Conservation (phyloP, 2,113 vertebrate genomes). For the Triplophysa rosa region DNA sequence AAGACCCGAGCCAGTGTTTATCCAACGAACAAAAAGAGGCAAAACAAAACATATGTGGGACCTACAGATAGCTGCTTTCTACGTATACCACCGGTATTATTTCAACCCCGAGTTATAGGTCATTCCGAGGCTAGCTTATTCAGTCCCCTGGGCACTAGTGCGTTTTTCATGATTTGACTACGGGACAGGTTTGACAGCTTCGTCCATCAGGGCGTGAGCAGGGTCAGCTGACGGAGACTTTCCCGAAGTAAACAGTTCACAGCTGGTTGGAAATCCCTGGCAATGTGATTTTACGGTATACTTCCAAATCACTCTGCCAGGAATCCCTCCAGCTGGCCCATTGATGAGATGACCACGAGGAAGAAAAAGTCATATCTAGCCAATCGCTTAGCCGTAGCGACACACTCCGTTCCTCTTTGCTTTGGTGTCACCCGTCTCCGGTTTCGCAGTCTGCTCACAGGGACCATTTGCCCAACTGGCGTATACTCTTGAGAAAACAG, state of each 20-base stretch:
- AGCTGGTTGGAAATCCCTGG: constrained; percentile 88
- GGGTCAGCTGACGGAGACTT: constrained; percentile 11
- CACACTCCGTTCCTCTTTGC: constrained; percentile 55
- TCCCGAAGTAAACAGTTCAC: constrained; percentile 52
- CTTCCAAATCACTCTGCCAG: constrained; percentile 87
- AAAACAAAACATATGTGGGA: constrained; percentile 27
- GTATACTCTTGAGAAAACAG: constrained; percentile 69
- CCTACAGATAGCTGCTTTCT: constrained; percentile 19
- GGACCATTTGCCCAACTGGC: constrained; percentile 52
- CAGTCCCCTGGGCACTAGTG: not conserved
- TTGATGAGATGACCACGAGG: constrained; percentile 39
- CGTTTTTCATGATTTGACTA: not conserved
- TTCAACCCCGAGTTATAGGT: not conserved
- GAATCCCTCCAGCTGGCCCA: constrained; percentile 81
- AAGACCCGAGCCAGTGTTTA: constrained; percentile 37
- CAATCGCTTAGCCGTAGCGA: constrained; percentile 54
- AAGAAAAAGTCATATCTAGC: constrained; percentile 28
- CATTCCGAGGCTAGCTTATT: constrained; percentile 10
- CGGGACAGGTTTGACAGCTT: not conserved
- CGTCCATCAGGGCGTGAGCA: constrained; percentile 10
- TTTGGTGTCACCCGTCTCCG: constrained; percentile 42
- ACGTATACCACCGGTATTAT: not conserved
- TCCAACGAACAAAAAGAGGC: constrained; percentile 4
- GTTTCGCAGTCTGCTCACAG: constrained; percentile 44
- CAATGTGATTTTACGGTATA: constrained; percentile 85